Evolutionary conservation across 1,140 invertebrate genomes (phyloP), one percentile per base, ranked within the genome.

Genomic region (Xylocopa sonorina): DNA sequence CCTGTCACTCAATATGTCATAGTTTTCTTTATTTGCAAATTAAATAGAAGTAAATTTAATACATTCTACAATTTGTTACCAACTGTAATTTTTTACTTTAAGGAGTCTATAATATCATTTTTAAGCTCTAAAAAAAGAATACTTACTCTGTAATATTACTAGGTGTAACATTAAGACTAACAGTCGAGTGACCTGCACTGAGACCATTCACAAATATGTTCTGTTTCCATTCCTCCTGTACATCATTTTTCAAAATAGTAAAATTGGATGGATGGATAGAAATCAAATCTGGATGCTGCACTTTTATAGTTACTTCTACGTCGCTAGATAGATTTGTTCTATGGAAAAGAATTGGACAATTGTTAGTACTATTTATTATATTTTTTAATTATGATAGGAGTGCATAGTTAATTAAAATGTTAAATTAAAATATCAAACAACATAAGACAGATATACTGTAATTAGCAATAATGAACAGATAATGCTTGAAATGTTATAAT

Each of bases 141-240:
- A 93, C 93, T 93, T 87, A 94, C 94, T 93, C 86, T 57, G 93
- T 85, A 81, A 89, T 84, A 82, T 93, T 91, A 32, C 50, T 68
- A 3, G 94, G 93, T 2, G 92, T 93, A 41, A 93, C 92, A 86
- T 94, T 94, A 64, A 94, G 92, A 14, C 90, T 93, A 16, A 95
- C 88, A 50, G 94, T 92, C 0, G 94, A 92, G 78, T 94, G 93
- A 72, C 95, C 95, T 9, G 95, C 93, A 48, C 89, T 93, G 2
- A 93, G 89, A 27, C 94, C 95, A 21, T 93, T 93, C 48, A 95
- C 92, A 77, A 90, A 90, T 74, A 95, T 93, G 55, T 93, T 91
- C 84, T 94, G 92, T 34, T 92, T 91, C 84, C 94, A 92, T 34
- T 92, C 90, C 0, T 12, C 41, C 71, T 72, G 24, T 50, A 16